A percentile compares a stretch with the other conserved stretches of the same genome.
Evolutionary conservation across 2,113 vertebrate species (phyloP).

Genomic region (Hypanus sabinus): DNA sequence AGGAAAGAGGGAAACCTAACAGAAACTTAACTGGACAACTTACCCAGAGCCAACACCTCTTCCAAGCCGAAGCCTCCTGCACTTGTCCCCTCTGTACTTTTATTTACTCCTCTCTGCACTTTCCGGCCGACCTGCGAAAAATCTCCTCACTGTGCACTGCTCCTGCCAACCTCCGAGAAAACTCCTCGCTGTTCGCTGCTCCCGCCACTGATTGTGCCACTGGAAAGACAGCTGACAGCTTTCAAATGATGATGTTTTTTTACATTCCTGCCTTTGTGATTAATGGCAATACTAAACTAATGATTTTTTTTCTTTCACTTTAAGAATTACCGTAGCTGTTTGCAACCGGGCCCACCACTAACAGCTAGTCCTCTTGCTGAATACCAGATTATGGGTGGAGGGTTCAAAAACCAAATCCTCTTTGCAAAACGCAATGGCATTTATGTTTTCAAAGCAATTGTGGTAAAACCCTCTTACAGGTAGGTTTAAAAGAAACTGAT

Average conservation of each 20-base stretch:
- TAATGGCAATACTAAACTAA: not conserved
- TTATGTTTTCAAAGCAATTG: slow-evolving; percentile 39
- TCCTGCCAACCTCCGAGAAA: no score
- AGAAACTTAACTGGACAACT: no score
- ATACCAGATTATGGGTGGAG: slow-evolving; percentile 39
- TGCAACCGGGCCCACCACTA: not conserved
- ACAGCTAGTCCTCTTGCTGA: not conserved
- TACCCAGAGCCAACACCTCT: no score
- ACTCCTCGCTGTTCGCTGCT: no score
- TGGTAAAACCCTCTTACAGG: slow-evolving; percentile 41
- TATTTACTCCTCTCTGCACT: no score
- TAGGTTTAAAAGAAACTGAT: slow-evolving; percentile 17
- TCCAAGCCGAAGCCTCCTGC: no score
- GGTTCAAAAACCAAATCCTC: slow-evolving; percentile 4
- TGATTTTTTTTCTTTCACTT: not conserved
- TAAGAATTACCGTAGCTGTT: slow-evolving; percentile 42
- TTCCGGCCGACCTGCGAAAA: no score
- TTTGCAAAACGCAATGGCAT: slow-evolving; percentile 39
- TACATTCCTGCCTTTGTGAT: not conserved
- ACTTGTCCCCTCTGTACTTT: no score
- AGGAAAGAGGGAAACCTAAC: no score
- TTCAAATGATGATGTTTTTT: not conserved
- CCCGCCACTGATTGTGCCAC: no score
- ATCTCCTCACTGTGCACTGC: no score
- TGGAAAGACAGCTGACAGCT: not conserved